These are phyloP conservation scores for Phoenoteleia sp. DNA, from an alignment of 2,888 invertebrate species.

Conservation along the genomic window DNA sequence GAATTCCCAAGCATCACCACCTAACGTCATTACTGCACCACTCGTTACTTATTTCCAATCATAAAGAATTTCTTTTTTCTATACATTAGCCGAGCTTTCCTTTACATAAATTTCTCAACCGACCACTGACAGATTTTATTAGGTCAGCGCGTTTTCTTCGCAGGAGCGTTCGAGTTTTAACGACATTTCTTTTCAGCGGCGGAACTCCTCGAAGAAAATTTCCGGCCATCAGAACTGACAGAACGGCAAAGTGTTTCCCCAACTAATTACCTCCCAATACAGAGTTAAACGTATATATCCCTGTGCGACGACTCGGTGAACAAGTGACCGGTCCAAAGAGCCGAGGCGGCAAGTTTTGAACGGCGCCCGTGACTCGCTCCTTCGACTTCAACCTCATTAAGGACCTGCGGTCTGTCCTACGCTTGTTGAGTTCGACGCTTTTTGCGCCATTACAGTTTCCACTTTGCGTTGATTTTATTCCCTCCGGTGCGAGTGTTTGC, in stretches of 20 bases:
- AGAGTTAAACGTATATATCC: slow-evolving; percentile 41
- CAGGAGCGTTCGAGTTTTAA: too few relatives aligned
- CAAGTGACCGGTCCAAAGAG: slow-evolving; percentile 9
- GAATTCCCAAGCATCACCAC: too few relatives aligned
- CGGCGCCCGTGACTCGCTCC: slow-evolving; percentile 53
- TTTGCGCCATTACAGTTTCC: slow-evolving; percentile 70
- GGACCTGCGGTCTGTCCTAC: slow-evolving; percentile 60
- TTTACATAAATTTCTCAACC: too few relatives aligned
- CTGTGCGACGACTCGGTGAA: slow-evolving; percentile 23
- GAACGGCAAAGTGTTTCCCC: slow-evolving; percentile 30
- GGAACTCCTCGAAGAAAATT: slow-evolving; percentile 10
- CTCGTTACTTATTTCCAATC: too few relatives aligned
- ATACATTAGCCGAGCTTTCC: too few relatives aligned
- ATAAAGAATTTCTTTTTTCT: too few relatives aligned
- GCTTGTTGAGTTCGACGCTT: slow-evolving; percentile 54
- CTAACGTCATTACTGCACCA: too few relatives aligned
- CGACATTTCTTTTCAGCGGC: too few relatives aligned
- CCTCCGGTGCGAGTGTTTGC: slow-evolving; percentile 59
- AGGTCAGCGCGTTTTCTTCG: too few relatives aligned
- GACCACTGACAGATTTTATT: too few relatives aligned
- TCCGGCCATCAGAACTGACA: slow-evolving; percentile 23
- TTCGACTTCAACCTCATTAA: slow-evolving; percentile 69
- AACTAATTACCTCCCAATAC: slow-evolving; percentile 42
- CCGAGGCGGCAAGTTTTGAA: slow-evolving; percentile 43
- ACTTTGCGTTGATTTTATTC: slow-evolving; percentile 67